Base-by-base conservation (phyloP, 2,888 invertebrate species). In the Spicauda simplicius region DNA sequence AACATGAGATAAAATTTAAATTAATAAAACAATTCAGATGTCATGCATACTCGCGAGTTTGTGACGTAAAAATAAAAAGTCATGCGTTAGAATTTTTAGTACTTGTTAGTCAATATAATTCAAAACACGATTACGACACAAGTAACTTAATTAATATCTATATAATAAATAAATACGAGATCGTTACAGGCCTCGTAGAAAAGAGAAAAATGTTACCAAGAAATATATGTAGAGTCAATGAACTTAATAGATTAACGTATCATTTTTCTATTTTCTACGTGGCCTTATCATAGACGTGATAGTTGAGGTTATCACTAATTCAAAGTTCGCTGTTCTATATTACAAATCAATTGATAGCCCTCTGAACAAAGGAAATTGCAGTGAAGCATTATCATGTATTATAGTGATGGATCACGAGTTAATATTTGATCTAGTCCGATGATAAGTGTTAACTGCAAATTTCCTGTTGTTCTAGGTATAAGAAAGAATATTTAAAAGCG, bases 1-100 rank as follows among this genome's bases (percentile, higher is more conserved):
- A 71, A 69, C 66, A 70, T 69, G 56, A 72, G 70, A 81, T 79
- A 76, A 76, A 75, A 77, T 80, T 79, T 76, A 79, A 76, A 79
- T 73, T 68, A 72, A 75, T 78, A 78, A 78, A 70, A 71, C 72
- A 76, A 74, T 68, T 76, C 76, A 77, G 74, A 79, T 72, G 91
- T 90, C 92, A 92, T 93, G 92, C 92, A 91, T 79, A 90, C 90
- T 88, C 89, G 88, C 90, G 87, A 90, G 91, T 92, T 90, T 83
- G 79, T 74, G 81, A 81, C 76, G 80, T 88, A 88, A 81, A 81
- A 87, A 86, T 83, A 78, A 80, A 77, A 80, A 77, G 92, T 93
- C 91, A 93, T 93, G 91, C 92, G 84, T 89, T 90, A 90, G 86
- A 91, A 74, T 75, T 76, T 89, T 93, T 92, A 92, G 91, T 91